A percentile compares a stretch with the other conserved stretches of the same genome.
Evolutionary conservation across 1,140 invertebrate genomes (phyloP).

Genomic region (Neoseiulus cucumeris): DNA sequence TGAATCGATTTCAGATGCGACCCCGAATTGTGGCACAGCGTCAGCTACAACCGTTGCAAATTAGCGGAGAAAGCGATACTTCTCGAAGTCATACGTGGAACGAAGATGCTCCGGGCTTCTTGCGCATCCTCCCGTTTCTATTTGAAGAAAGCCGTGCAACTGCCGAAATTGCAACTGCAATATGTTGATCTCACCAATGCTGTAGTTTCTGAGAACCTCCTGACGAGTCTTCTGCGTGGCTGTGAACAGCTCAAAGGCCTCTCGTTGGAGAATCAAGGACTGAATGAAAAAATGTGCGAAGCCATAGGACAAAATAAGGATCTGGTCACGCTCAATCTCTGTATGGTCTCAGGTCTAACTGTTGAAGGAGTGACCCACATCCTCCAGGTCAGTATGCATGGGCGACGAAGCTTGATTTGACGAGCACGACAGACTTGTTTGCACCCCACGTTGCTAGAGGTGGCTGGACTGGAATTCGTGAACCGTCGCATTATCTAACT

Average conservation of each 20-base stretch:
- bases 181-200: slow-evolving; percentile 6
- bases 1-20: not conserved
- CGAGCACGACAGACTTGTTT: no score
- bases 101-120: not conserved
- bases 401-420: not conserved
- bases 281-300: not conserved
- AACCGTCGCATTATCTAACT: no score
- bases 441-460: no score
- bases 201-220: not conserved
- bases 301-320: not conserved
- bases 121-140: not conserved
- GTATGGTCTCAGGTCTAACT: not conserved
- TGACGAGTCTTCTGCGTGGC: not conserved
- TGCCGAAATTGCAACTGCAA: not conserved
- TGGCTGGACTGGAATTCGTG: no score
- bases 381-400: not conserved
- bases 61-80: not conserved
- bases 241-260: not conserved
- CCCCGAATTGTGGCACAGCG: not conserved
- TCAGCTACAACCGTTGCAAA: not conserved
- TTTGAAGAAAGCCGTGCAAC: not conserved
- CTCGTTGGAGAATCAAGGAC: not conserved
- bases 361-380: not conserved
- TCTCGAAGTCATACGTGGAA: not conserved
- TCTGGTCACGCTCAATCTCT: not conserved